Evolutionary conservation across 1,140 invertebrate genomes (phyloP).

Genomic region (Musca vetustissima): DNA sequence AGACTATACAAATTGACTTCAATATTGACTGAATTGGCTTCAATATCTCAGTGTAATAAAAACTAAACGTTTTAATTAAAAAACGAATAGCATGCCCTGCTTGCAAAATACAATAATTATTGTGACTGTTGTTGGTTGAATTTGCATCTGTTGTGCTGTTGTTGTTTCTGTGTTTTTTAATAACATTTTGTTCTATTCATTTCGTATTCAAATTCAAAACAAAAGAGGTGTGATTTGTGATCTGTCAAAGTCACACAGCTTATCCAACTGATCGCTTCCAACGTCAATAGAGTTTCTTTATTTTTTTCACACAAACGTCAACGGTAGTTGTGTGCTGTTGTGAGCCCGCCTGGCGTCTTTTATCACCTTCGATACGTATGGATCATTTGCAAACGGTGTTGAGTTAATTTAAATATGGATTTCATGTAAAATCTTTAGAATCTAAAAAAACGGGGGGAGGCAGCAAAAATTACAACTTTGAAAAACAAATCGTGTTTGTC

Average conservation of each 20-base stretch:
- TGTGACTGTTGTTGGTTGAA: too few species aligned
- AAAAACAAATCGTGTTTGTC: background rate
- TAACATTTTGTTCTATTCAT: background rate
- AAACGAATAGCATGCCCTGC: too few species aligned
- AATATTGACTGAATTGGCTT: too few species aligned
- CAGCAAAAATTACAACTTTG: background rate
- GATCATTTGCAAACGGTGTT: background rate
- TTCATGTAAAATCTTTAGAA: background rate
- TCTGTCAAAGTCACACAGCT: constrained; percentile 19
- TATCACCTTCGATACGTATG: background rate
- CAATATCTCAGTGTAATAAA: too few species aligned
- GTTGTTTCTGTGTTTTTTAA: background rate
- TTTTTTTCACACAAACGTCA: too few species aligned
- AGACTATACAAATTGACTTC: too few species aligned
- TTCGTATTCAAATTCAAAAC: constrained; percentile 1
- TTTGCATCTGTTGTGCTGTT: background rate
- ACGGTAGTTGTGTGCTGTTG: background rate
- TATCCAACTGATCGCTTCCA: constrained; percentile 10
- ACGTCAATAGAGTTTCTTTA: too few species aligned
- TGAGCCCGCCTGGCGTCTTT: background rate
- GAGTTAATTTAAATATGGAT: too few species aligned
- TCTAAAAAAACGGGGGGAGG: background rate
- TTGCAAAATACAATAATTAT: too few species aligned
- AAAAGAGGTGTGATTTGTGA: constrained; percentile 24
- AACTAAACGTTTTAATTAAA: too few species aligned